phyloP scores from a whole-genome alignment of 2,113 vertebrate species.

The Poecile atricapillus region DNA sequence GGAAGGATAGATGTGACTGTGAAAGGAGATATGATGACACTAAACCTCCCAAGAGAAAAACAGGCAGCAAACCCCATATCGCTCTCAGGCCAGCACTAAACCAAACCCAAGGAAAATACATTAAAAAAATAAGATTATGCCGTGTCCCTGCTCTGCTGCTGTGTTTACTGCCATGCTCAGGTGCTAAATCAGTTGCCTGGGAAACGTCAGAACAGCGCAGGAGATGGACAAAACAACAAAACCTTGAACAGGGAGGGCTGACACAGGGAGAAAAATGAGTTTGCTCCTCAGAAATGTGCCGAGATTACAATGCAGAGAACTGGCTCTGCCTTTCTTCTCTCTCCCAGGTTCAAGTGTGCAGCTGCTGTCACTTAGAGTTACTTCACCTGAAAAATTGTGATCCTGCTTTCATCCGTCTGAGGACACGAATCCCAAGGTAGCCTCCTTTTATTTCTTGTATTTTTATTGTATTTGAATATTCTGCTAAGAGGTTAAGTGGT shows the following conservation, averaged over 20 bases:
- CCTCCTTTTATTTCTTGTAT: neutral
- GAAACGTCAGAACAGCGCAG: constrained; percentile 8
- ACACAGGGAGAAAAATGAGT: neutral
- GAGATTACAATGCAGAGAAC: neutral
- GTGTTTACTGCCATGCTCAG: constrained; percentile 4
- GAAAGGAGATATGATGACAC: neutral
- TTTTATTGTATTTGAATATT: neutral
- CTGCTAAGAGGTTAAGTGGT: neutral
- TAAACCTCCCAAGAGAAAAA: neutral
- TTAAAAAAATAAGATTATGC: neutral
- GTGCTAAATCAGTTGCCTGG: constrained; percentile 43
- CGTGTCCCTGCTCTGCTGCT: neutral
- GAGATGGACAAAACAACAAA: neutral
- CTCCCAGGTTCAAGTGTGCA: neutral
- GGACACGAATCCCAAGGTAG: neutral
- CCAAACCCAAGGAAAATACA: neutral
- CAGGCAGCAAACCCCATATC: neutral
- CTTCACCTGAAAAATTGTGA: neutral
- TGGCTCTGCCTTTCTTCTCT: neutral
- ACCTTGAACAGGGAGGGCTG: neutral
- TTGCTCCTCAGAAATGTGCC: neutral
- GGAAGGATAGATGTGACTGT: neutral
- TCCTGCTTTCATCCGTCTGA: neutral
- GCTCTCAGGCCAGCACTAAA: neutral
- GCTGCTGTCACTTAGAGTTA: neutral